phyloP scores from a whole-genome alignment of 92 coral and sea anemone species.

The Nematostella vectensis region DNA sequence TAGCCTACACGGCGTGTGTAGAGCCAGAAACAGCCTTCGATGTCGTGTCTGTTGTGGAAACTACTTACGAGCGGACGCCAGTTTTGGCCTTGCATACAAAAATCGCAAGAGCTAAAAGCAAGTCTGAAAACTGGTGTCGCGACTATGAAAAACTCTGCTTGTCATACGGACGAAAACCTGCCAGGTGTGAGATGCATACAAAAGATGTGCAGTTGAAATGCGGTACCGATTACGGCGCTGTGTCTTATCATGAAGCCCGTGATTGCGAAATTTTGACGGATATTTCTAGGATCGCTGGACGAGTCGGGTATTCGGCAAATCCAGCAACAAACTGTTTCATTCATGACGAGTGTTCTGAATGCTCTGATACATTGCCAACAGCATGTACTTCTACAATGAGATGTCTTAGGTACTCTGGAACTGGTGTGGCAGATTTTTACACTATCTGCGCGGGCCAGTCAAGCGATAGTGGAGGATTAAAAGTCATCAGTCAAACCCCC shows the following conservation, averaged over 20 bases:
- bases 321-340: constrained; percentile 34
- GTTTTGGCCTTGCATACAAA: constrained; percentile 19
- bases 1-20: constrained; percentile 26
- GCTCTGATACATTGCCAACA: constrained; percentile 10
- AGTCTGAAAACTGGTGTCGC: constrained; percentile 32
- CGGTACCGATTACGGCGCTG: constrained; percentile 29
- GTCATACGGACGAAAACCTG: constrained; percentile 21
- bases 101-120: constrained; percentile 7
- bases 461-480: constrained; percentile 8
- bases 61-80: constrained; percentile 7
- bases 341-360: constrained; percentile 27
- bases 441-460: constrained; percentile 38
- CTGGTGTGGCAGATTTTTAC: constrained; percentile 14
- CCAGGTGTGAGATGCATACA: constrained; percentile 22
- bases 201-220: constrained; percentile 16
- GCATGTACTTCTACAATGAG: constrained; percentile 27
- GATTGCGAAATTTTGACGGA: constrained; percentile 15
- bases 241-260: constrained; percentile 5
- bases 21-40: constrained; percentile 28
- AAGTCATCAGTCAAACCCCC: background rate
- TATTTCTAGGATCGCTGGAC: constrained; percentile 17
- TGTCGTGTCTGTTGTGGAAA: constrained; percentile 13
- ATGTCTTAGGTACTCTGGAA: constrained; percentile 17
- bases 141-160: constrained; percentile 41
- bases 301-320: constrained; percentile 28